phyloP scores from a whole-genome alignment of 2,113 vertebrate genomes.

The Macquaria ambigua region DNA sequence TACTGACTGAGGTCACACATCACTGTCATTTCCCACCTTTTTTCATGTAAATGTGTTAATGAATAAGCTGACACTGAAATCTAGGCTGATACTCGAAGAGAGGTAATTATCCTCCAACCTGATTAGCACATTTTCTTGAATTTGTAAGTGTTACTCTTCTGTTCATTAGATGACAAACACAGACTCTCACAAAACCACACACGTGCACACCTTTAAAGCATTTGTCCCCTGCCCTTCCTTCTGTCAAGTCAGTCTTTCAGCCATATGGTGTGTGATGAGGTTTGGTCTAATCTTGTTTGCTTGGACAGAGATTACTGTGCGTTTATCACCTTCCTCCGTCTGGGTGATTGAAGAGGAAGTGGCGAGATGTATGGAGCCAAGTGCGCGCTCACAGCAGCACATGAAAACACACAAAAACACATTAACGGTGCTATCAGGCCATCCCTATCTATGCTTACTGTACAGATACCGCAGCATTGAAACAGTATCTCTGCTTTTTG shows the following conservation, averaged over 20 bases:
- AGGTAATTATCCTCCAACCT: conserved; percentile 4
- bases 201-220: conserved; percentile 21
- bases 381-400: neutral
- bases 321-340: conserved; percentile 48
- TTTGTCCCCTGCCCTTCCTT: neutral
- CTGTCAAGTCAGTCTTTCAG: conserved; percentile 22
- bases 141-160: conserved; percentile 2
- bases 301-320: conserved; percentile 45
- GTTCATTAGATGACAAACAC: neutral
- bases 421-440: neutral
- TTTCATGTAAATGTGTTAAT: neutral
- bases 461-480: neutral
- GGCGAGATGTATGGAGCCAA: conserved; percentile 14
- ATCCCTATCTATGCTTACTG: neutral
- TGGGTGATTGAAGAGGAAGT: conserved; percentile 58
- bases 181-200: neutral
- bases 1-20: neutral
- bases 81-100: neutral
- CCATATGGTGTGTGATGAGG: conserved; percentile 61
- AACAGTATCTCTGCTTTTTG: neutral
- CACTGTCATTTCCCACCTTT: neutral
- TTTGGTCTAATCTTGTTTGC: conserved; percentile 73
- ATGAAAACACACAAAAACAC: conserved; percentile 24
- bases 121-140: conserved; percentile 16
- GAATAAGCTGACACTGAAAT: neutral